phyloP scores from a whole-genome alignment of 2,113 vertebrate genomes.

The Mionectes macconnelli region DNA sequence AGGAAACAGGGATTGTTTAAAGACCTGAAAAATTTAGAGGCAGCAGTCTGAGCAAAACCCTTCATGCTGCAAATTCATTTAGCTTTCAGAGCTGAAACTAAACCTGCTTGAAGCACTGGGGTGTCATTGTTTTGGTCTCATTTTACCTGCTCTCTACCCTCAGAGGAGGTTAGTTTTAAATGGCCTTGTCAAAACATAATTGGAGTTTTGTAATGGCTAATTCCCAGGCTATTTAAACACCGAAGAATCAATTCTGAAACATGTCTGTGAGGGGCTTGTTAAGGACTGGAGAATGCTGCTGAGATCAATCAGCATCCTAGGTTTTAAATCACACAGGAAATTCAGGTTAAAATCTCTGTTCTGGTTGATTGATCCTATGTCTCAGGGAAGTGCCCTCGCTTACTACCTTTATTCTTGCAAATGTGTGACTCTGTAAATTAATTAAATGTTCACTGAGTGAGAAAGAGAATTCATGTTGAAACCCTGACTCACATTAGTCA shows the following conservation, averaged over 20 bases:
- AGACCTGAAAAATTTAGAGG: background rate
- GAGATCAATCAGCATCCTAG: conserved; percentile 47
- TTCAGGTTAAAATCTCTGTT: conserved; percentile 21
- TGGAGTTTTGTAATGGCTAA: conserved; percentile 49
- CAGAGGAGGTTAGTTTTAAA: conserved; percentile 43
- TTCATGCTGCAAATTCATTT: conserved; percentile 3
- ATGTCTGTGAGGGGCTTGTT: conserved; percentile 18
- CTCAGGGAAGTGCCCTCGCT: background rate
- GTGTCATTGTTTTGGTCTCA: background rate
- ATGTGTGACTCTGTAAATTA: background rate
- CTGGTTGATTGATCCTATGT: conserved; percentile 9
- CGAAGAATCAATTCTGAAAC: conserved; percentile 47
- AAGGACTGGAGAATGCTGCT: conserved; percentile 23
- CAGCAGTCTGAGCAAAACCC: background rate
- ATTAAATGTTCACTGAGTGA: background rate
- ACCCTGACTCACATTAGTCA: background rate
- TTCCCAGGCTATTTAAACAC: conserved; percentile 45
- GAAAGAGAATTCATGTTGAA: background rate
- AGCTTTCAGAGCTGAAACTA: conserved; percentile 4
- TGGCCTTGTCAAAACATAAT: conserved; percentile 58
- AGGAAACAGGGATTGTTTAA: background rate
- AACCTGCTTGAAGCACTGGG: background rate
- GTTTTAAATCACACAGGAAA: conserved; percentile 50
- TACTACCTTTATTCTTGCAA: conserved; percentile 8
- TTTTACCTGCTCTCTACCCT: conserved; percentile 6